A percentile compares a stretch with the other conserved stretches of the same genome.
phyloP scores from a whole-genome alignment of 1,140 invertebrate genomes.

The Drosophila yakuba region DNA sequence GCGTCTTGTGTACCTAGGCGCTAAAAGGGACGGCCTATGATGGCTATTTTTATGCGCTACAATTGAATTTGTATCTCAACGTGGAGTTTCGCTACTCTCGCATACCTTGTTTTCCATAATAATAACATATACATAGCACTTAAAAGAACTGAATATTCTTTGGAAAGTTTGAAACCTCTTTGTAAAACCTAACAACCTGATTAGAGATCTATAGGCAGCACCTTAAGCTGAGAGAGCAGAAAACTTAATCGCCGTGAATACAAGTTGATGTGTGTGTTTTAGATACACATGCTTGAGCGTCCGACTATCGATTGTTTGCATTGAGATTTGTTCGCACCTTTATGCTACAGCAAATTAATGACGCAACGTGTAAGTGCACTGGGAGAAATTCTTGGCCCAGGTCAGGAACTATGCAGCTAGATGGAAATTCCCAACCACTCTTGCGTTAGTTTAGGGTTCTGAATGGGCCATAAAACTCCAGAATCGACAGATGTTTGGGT shows the following conservation, averaged over 20 bases:
- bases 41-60: constrained; percentile 27
- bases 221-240: constrained; percentile 2
- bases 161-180: not conserved
- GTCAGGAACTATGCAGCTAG: not conserved
- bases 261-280: constrained; percentile 12
- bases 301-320: constrained; percentile 54
- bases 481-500: constrained; percentile 29
- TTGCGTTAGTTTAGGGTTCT: constrained; percentile 14
- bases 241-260: constrained; percentile 28
- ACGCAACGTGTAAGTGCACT: constrained; percentile 35
- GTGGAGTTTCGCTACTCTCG: not conserved
- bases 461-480: not conserved
- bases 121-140: too few relatives aligned
- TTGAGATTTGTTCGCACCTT: constrained; percentile 48
- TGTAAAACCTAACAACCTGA: constrained; percentile 19
- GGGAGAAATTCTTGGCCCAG: constrained; percentile 16
- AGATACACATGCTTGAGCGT: constrained; percentile 35
- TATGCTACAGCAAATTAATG: constrained; percentile 42
- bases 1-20: constrained; percentile 29
- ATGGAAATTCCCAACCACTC: not conserved
- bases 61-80: constrained; percentile 2
- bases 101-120: not conserved
- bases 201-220: constrained; percentile 40
- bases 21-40: constrained; percentile 11
- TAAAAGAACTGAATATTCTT: too few relatives aligned